A percentile compares a stretch with the other conserved stretches of the same genome.
Conservation (phyloP, 1,140 invertebrate species). For the Tigriopus japonicus region DNA sequence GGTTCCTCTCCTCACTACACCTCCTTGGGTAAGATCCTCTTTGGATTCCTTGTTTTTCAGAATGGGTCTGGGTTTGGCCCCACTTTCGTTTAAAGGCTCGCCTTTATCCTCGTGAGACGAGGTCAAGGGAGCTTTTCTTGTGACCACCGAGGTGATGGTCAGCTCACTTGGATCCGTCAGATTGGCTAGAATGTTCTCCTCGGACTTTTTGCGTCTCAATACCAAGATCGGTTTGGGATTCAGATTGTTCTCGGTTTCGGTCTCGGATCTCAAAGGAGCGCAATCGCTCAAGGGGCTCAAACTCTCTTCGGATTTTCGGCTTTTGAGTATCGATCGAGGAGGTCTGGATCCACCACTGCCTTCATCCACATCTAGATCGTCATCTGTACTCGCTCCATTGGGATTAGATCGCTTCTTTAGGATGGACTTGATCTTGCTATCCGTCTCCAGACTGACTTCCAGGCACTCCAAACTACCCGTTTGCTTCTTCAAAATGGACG, state of each 20-base stretch:
- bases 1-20: no score
- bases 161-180: no score
- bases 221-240: slow-evolving; percentile 17
- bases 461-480: slow-evolving; percentile 32
- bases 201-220: slow-evolving; percentile 18
- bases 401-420: slow-evolving; percentile 43
- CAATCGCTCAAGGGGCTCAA: slow-evolving; percentile 17
- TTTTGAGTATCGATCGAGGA: slow-evolving; percentile 58
- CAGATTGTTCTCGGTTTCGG: slow-evolving; percentile 18
- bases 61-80: no score
- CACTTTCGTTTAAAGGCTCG: no score
- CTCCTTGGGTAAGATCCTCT: no score
- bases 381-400: slow-evolving; percentile 42
- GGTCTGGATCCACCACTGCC: slow-evolving; percentile 25
- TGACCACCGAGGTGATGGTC: no score
- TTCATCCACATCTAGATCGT: slow-evolving; percentile 42
- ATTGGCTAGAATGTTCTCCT: background rate
- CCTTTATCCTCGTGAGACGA: no score
- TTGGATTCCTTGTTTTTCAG: no score
- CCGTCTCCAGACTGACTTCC: slow-evolving; percentile 19
- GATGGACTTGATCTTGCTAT: slow-evolving; percentile 43
- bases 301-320: slow-evolving; percentile 35
- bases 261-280: slow-evolving; percentile 15
- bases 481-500: slow-evolving; percentile 54
- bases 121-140: no score